A percentile compares a stretch with the other conserved stretches of the same genome.
Evolutionary conservation across 2,113 vertebrate species (phyloP).

Genomic region (Urocynchramus pylzowi): DNA sequence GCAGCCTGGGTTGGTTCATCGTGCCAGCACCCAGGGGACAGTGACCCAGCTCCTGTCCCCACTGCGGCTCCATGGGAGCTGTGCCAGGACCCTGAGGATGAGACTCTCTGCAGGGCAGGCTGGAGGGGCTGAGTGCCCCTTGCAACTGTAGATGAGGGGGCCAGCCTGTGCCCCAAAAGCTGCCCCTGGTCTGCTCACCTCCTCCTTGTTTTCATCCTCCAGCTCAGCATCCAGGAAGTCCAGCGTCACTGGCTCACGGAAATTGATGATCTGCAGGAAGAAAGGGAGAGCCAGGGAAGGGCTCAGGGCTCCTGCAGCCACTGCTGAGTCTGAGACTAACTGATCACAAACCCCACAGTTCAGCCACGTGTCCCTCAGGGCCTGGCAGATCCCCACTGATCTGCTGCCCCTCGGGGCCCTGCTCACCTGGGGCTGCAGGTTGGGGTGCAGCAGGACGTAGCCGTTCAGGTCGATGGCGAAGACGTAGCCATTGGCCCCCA

Average conservation of each 20-base stretch:
- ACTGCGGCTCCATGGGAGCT: accelerated
- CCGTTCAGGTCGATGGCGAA: slow-evolving; percentile 83
- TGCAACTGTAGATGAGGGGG: neutral
- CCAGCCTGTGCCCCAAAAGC: neutral
- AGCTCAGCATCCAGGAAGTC: slow-evolving; percentile 97
- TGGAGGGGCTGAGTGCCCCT: neutral
- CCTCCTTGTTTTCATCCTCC: slow-evolving; percentile 91
- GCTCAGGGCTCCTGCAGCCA: accelerated
- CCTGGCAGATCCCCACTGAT: accelerated
- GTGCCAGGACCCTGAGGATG: neutral
- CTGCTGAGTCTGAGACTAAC: neutral
- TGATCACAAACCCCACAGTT: neutral
- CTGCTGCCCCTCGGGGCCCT: accelerated
- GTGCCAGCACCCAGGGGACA: neutral
- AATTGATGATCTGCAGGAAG: slow-evolving; percentile 87
- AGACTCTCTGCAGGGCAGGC: neutral
- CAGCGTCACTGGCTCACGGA: slow-evolving; percentile 92
- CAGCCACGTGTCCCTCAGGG: neutral
- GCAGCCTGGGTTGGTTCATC: neutral
- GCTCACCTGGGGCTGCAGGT: slow-evolving; percentile 87
- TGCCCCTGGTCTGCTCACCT: slow-evolving; percentile 69
- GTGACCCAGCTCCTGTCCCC: neutral
- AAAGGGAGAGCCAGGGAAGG: neutral
- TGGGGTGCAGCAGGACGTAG: slow-evolving; percentile 82
- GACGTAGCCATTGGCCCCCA: slow-evolving; percentile 88